Percentiles rank a stretch among this genome's conserved stretches.
These are phyloP conservation scores for Dermatemys mawii DNA, from an alignment of 2,113 vertebrate species.

Conservation along the genomic window DNA sequence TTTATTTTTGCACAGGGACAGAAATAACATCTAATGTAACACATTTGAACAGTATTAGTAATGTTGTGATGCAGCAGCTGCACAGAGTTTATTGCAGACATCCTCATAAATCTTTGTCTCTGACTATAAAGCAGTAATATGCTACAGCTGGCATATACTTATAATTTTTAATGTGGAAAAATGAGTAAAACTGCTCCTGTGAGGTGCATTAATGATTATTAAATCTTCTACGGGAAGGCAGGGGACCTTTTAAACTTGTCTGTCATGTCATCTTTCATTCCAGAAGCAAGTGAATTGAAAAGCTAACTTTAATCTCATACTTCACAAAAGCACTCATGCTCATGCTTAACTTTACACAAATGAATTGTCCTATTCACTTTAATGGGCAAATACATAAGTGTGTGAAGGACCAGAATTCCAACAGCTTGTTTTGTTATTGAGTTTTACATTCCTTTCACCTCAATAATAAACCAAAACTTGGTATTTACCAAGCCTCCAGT, in stretches of 20 bases:
- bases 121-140: slow-evolving; percentile 10
- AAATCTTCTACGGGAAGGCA: neutral
- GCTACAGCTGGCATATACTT: slow-evolving; percentile 23
- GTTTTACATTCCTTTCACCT: neutral
- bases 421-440: neutral
- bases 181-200: neutral
- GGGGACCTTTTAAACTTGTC: neutral
- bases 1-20: neutral
- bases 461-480: neutral
- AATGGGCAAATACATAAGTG: neutral
- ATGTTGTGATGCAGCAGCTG: neutral
- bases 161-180: slow-evolving; percentile 4
- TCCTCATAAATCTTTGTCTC: neutral
- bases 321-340: neutral
- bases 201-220: slow-evolving; percentile 12
- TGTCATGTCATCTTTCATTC: neutral
- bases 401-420: neutral
- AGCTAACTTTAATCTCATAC: neutral
- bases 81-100: neutral
- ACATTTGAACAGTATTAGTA: neutral
- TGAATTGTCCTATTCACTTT: neutral
- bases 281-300: neutral
- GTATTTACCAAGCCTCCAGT: neutral
- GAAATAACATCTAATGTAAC: neutral
- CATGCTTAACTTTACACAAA: neutral